phyloP scores from a whole-genome alignment of 2,888 invertebrate genomes.

The Folsomia manolachei region DNA sequence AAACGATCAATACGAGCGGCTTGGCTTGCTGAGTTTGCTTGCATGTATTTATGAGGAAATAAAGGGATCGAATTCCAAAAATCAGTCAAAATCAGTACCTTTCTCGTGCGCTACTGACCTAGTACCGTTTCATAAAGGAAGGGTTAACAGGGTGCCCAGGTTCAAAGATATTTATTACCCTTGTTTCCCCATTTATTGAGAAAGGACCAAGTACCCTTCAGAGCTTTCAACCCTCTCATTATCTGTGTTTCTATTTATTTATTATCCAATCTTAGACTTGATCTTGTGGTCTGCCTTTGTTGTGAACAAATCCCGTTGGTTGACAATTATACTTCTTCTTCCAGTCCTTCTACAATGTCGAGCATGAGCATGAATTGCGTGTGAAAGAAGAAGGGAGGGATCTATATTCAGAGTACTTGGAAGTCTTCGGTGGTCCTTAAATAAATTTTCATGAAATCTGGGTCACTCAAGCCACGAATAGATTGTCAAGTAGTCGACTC shows the following conservation, averaged over 20 bases:
- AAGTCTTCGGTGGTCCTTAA: conserved; percentile 4
- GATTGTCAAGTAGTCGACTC: neutral
- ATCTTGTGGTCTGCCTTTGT: conserved; percentile 2
- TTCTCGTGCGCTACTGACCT: neutral
- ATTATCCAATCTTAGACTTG: conserved; percentile 1
- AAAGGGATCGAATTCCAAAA: neutral
- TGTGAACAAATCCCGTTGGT: conserved; percentile 7
- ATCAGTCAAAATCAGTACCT: neutral
- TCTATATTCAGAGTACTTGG: neutral
- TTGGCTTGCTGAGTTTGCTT: too few relatives aligned
- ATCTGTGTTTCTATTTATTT: neutral
- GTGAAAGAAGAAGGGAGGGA: neutral
- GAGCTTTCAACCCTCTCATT: neutral
- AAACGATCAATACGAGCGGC: neutral
- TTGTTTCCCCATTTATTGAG: neutral
- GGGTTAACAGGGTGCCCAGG: neutral
- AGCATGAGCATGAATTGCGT: neutral
- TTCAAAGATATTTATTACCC: neutral
- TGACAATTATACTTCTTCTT: conserved; percentile 1
- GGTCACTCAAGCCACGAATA: neutral
- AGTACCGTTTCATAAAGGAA: neutral
- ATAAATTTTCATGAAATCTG: conserved; percentile 2
- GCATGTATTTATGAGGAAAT: neutral
- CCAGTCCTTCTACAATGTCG: neutral
- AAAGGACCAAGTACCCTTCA: neutral